Base-by-base conservation (phyloP, 2,888 invertebrate species). In the Agrochola circellaris region DNA sequence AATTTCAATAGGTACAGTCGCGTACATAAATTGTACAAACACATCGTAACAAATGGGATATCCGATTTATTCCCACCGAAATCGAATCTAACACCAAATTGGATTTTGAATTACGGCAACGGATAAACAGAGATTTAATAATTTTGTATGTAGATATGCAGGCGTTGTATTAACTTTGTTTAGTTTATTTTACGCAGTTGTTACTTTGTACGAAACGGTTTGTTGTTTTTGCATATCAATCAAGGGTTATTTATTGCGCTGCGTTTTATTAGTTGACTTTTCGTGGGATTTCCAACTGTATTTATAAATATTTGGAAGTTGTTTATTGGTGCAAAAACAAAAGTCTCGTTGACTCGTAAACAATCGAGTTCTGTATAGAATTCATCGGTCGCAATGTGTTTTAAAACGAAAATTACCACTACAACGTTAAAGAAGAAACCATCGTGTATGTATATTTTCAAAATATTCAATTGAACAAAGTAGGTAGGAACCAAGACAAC, bases 21-120 rank as follows among this genome's bases (percentile, higher is more conserved):
- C 85, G 87, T 78, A 86, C 91, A 93, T 93, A 93, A 95, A 95
- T 93, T 91, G 75, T 90, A 91, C 89, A 88, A 90, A 90, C 88
- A 87, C 90, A 90, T 89, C 87, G 88, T 91, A 91, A 94, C 92
- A 93, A 95, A 94, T 92, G 92, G 93, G 90, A 92, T 93, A 93
- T 92, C 91, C 92, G 92, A 94, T 94, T 93, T 93, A 94, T 93
- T 93, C 90, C 89, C 89, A 92, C 92, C 90, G 92, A 93, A 95
- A 94, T 93, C 91, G 92, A 92, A 93, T 94, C 93, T 92, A 93
- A 92, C 91, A 91, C 92, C 87, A 94, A 95, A 96, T 95, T 95
- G 95, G 94, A 94, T 94, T 95, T 95, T 94, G 94, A 95, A 94
- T 94, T 93, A 94, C 92, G 91, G 83, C 88, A 62, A 82, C 89